Conservation (phyloP, 2,888 invertebrate species). For the Phortica okadai region DNA sequence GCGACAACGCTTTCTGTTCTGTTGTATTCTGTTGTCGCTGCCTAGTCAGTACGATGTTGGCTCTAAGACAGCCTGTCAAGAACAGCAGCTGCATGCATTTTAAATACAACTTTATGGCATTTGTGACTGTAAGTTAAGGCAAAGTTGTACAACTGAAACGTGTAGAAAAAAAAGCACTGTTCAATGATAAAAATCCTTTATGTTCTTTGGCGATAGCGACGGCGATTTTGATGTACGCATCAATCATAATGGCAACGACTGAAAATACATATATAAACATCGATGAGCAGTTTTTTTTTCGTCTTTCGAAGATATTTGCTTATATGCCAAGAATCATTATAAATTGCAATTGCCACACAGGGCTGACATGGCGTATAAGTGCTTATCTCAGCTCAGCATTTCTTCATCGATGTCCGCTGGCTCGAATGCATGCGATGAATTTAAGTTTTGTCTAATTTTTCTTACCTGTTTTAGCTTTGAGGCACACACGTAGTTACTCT, state of each 20-base stretch:
- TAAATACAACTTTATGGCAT: conserved; percentile 23
- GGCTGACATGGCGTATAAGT: conserved; percentile 15
- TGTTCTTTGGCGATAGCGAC: neutral
- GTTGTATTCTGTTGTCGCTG: neutral
- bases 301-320: neutral
- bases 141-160: neutral
- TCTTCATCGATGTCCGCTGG: neutral
- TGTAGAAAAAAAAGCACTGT: neutral
- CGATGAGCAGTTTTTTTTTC: neutral
- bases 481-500: neutral
- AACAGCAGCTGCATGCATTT: conserved; percentile 29
- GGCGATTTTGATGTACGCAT: neutral
- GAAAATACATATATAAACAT: neutral
- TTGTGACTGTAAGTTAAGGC: neutral
- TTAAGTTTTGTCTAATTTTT: conserved; percentile 24
- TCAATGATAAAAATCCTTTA: neutral
- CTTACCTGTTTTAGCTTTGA: conserved; percentile 20
- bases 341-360: conserved; percentile 12
- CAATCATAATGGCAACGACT: conserved; percentile 7
- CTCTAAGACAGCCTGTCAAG: conserved; percentile 6
- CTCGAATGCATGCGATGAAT: neutral
- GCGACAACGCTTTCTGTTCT: conserved; percentile 9
- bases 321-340: neutral
- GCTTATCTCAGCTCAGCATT: neutral
- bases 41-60: neutral